Percentiles rank a stretch among this genome's conserved stretches.
Conservation (phyloP, 2,113 vertebrate genomes). For the Mionectes macconnelli region DNA sequence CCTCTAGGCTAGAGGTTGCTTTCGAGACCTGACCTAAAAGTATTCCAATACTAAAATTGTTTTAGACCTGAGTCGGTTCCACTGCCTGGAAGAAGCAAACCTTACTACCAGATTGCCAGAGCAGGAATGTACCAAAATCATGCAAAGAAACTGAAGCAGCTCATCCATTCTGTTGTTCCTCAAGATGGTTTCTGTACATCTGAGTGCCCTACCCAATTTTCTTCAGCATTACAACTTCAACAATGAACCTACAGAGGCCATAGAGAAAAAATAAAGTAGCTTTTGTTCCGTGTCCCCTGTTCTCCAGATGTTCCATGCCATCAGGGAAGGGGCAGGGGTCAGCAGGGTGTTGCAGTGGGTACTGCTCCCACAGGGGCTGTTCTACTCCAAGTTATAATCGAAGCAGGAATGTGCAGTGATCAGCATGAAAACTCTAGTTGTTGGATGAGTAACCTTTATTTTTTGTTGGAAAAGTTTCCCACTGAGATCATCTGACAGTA, state of each 20-base stretch:
- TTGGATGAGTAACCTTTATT: constrained; percentile 37
- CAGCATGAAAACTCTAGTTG: constrained; percentile 41
- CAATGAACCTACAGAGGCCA: not conserved
- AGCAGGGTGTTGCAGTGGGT: constrained; percentile 27
- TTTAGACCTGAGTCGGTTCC: not conserved
- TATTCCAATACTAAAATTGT: not conserved
- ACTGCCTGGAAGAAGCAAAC: not conserved
- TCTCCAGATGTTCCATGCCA: constrained; percentile 45
- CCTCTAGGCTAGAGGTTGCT: not conserved
- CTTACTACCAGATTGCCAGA: not conserved
- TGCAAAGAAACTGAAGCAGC: not conserved
- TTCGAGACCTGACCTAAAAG: not conserved
- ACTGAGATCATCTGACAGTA: constrained; percentile 40
- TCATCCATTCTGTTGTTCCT: not conserved
- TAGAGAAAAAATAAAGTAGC: constrained; percentile 17
- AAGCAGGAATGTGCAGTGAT: constrained; percentile 51
- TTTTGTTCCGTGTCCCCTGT: constrained; percentile 30
- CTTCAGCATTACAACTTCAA: not conserved
- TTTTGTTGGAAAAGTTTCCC: constrained; percentile 35
- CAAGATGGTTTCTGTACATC: not conserved
- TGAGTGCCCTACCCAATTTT: constrained; percentile 2
- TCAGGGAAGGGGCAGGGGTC: constrained; percentile 16
- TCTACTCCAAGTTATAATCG: not conserved
- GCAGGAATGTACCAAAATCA: not conserved
- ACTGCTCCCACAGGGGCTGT: constrained; percentile 22